Evolutionary conservation across 2,888 invertebrate genomes (phyloP).

Genomic region (Lithophane leautieri): DNA sequence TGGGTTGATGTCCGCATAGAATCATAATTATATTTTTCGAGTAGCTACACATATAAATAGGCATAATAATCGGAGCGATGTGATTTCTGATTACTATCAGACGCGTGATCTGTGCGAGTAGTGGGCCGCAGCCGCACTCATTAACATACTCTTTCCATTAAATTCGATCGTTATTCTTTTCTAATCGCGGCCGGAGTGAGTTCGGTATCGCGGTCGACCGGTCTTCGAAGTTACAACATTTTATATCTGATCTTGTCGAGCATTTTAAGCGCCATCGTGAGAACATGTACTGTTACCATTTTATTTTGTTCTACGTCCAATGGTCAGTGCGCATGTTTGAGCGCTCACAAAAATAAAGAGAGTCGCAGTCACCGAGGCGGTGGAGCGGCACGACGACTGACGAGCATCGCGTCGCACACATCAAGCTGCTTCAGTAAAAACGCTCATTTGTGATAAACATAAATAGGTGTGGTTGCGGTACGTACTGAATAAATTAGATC

Average conservation of each 20-base stretch:
- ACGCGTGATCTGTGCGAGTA: conserved; percentile 68
- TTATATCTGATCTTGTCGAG: conserved; percentile 79
- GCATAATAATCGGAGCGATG: conserved; percentile 73
- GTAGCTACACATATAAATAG: conserved; percentile 72
- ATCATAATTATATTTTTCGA: conserved; percentile 74
- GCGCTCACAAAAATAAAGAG: conserved; percentile 26
- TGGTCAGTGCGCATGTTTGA: conserved; percentile 63
- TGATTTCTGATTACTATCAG: conserved; percentile 72
- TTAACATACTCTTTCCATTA: conserved; percentile 76
- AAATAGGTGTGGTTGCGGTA: conserved; percentile 82
- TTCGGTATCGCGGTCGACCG: conserved; percentile 81
- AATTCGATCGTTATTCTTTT: conserved; percentile 77
- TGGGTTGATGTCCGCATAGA: conserved; percentile 72
- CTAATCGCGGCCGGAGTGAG: conserved; percentile 77
- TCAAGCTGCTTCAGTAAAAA: conserved; percentile 81
- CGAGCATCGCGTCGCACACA: conserved; percentile 75
- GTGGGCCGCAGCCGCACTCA: conserved; percentile 69
- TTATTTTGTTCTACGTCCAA: conserved; percentile 70
- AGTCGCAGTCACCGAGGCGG: conserved; percentile 13
- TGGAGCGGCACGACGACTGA: conserved; percentile 28
- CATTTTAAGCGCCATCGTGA: conserved; percentile 87
- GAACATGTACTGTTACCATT: conserved; percentile 79
- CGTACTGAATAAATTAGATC: conserved; percentile 83
- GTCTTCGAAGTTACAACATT: conserved; percentile 83
- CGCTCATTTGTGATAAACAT: conserved; percentile 82